Conservation (phyloP, 2,113 vertebrate species). For the Rutilus rutilus region DNA sequence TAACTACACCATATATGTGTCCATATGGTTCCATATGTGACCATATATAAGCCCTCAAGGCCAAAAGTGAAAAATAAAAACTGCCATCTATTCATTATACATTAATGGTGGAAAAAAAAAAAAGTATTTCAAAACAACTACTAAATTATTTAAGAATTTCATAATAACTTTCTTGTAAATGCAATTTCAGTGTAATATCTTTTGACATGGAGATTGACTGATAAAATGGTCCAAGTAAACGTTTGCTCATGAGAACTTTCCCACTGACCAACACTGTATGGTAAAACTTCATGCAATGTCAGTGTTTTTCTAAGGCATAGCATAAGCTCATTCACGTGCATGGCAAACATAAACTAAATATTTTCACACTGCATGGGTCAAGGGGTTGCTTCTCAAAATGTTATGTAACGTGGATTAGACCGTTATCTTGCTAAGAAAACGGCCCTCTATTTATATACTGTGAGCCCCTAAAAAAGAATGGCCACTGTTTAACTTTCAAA, state of each 20-base stretch:
- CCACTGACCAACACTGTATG: constrained; percentile 24
- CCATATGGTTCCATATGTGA: no score
- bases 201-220: neutral
- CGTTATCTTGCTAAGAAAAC: constrained; percentile 47
- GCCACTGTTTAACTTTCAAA: constrained; percentile 35
- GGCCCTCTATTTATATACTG: constrained; percentile 46
- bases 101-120: neutral
- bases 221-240: neutral
- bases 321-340: constrained; percentile 52
- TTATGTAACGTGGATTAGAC: constrained; percentile 51
- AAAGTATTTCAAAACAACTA: neutral
- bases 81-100: neutral
- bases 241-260: constrained; percentile 27
- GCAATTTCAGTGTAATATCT: neutral
- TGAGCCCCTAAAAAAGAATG: constrained; percentile 37
- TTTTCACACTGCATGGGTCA: constrained; percentile 42
- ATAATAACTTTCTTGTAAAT: neutral
- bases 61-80: neutral
- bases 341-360: constrained; percentile 28
- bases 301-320: constrained; percentile 38
- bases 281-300: constrained; percentile 26
- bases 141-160: neutral
- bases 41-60: no score
- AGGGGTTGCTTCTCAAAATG: neutral
- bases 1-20: neutral